A percentile compares a stretch with the other conserved stretches of the same genome.
Evolutionary conservation across 2,888 invertebrate species (phyloP).

Genomic region (Trissolcus brochymenae): DNA sequence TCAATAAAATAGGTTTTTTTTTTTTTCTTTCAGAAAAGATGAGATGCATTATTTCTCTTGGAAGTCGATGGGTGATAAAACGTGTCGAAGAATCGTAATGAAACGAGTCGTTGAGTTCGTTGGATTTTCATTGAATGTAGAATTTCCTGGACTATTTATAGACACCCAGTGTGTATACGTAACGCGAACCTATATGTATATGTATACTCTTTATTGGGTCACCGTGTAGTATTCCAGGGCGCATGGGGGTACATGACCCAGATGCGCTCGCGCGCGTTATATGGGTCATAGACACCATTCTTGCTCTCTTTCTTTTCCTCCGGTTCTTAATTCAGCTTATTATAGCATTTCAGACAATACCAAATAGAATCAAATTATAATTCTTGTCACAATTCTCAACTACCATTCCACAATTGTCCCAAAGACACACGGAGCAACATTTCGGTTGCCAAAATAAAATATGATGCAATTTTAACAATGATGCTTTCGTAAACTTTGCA

Average conservation of each 20-base stretch:
- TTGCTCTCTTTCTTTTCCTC: neutral
- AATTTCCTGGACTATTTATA: conserved; percentile 55
- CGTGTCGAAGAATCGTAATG: conserved; percentile 39
- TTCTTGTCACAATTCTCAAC: no score
- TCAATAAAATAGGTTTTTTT: neutral
- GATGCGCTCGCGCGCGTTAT: conserved; percentile 73
- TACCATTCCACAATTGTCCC: no score
- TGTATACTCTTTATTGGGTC: conserved; percentile 60
- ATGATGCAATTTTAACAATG: no score
- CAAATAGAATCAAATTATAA: conserved; percentile 4
- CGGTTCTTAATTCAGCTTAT: conserved; percentile 12
- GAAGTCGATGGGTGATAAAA: conserved; percentile 43
- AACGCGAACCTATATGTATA: conserved; percentile 52
- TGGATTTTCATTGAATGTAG: conserved; percentile 55
- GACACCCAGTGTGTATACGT: conserved; percentile 52
- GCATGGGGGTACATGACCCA: conserved; percentile 73
- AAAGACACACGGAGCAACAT: no score
- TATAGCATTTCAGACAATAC: neutral
- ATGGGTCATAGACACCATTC: conserved; percentile 75
- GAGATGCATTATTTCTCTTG: conserved; percentile 30
- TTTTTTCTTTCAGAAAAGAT: neutral
- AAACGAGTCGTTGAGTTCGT: conserved; percentile 49
- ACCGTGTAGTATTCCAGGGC: conserved; percentile 74
- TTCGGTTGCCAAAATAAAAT: no score
- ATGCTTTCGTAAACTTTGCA: no score